Base-by-base conservation (phyloP, 2,888 invertebrate species). In the Eupithecia dodoneata region DNA sequence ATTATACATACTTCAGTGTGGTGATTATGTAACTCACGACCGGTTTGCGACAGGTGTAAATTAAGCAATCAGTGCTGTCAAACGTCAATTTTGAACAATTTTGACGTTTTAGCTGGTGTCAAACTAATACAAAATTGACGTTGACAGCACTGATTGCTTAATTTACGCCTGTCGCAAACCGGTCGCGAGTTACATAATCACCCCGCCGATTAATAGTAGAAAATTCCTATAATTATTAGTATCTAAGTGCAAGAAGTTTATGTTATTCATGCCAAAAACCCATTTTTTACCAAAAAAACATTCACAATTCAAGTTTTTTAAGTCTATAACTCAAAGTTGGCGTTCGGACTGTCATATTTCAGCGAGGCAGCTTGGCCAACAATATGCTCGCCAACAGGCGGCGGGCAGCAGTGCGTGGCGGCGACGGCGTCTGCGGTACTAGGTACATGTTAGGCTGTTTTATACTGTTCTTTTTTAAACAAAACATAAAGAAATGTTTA, bases 361-460 rank as follows among this genome's bases (percentile, higher is more conserved):
- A 87, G 83, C 79, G 79, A 79, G 78, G 80, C 85, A 83, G 82
- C 82, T 65, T 85, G 82, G 81, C 79, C 81, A 86, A 87, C 88
- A 86, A 86, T 88, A 88, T 85, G 86, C 84, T 85, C 83, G 85
- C 84, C 85, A 86, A 87, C 86, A 87, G 84, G 83, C 80, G 81
- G 76, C 76, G 74, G 63, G 76, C 44, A 75, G 76, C 63, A 70
- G 74, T 74, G 82, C 78, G 78, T 80, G 80, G 81, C 82, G 84
- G 30, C 30, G n/a, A n/a, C n/a, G 30, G 79, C 84, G 85, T 83
- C 86, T 86, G 88, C 85, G 88, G 73, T 79, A 70, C 78, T 73
- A 45, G 4, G 45, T 45, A 70, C 72, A 70, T 42, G n/a, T 74
- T 55, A 76, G 66, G 76, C 6, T 49, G 47, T 18, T 67, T n/a